phyloP scores from a whole-genome alignment of 2,113 vertebrate genomes.

The Tonatia bakeri region DNA sequence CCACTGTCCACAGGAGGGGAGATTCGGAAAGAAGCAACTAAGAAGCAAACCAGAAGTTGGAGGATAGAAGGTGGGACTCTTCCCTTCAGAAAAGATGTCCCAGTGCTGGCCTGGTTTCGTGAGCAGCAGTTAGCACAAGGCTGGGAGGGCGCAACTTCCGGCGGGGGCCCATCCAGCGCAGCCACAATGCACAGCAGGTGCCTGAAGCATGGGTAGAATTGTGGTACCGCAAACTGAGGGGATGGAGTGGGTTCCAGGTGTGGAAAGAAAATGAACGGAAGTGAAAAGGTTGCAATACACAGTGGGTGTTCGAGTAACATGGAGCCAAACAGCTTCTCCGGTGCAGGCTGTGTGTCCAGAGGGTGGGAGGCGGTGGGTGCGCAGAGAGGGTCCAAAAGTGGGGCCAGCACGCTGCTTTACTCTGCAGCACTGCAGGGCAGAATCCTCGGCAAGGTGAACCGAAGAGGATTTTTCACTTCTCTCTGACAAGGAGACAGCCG shows the following conservation, averaged over 20 bases:
- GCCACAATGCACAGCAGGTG: fast-evolving
- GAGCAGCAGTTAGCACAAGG: no score
- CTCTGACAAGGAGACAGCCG: not conserved
- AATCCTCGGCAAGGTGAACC: not conserved
- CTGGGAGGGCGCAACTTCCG: not conserved
- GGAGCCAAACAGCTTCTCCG: not conserved
- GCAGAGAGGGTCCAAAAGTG: not conserved
- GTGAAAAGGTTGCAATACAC: not conserved
- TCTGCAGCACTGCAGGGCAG: not conserved
- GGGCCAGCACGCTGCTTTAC: not conserved
- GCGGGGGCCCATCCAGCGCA: fast-evolving
- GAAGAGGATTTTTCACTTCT: not conserved
- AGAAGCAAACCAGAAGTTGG: no score
- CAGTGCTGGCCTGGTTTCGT: not conserved
- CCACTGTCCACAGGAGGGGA: not conserved
- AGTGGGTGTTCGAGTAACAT: not conserved
- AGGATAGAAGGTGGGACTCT: not conserved
- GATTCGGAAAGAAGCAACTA: not conserved
- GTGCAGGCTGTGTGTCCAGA: not conserved
- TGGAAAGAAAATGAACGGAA: not conserved
- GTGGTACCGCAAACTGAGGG: not conserved
- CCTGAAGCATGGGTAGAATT: not conserved
- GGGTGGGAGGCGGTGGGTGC: not conserved
- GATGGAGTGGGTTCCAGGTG: not conserved
- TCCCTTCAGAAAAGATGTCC: not conserved